phyloP scores from a whole-genome alignment of 1,140 invertebrate species.

The Teleopsis dalmanni region DNA sequence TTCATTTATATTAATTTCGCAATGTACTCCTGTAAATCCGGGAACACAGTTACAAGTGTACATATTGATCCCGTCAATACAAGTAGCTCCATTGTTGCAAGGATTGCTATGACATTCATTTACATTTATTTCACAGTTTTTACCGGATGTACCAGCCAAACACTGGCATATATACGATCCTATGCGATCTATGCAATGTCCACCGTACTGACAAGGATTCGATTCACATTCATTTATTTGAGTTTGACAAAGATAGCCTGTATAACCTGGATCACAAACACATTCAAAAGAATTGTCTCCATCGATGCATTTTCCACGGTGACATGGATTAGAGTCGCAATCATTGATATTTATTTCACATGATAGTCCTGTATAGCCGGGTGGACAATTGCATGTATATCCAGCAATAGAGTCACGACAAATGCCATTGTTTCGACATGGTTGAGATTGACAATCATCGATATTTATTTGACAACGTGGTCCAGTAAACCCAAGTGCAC shows the following conservation, averaged over 20 bases:
- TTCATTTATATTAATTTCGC: slow-evolving; percentile 90
- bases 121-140: slow-evolving; percentile 88
- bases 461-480: slow-evolving; percentile 81
- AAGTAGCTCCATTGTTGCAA: slow-evolving; percentile 81
- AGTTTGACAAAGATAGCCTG: slow-evolving; percentile 79
- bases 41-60: slow-evolving; percentile 79
- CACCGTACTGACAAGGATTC: slow-evolving; percentile 82
- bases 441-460: slow-evolving; percentile 79
- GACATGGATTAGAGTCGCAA: slow-evolving; percentile 77
- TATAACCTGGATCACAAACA: slow-evolving; percentile 79
- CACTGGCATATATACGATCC: slow-evolving; percentile 86
- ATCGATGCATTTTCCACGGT: slow-evolving; percentile 81
- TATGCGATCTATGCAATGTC: slow-evolving; percentile 75
- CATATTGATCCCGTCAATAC: slow-evolving; percentile 81
- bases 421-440: slow-evolving; percentile 76
- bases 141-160: slow-evolving; percentile 75
- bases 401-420: slow-evolving; percentile 81
- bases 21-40: slow-evolving; percentile 81
- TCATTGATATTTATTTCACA: slow-evolving; percentile 91
- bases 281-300: slow-evolving; percentile 86
- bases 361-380: slow-evolving; percentile 77
- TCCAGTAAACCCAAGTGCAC: slow-evolving; percentile 78
- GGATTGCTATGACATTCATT: slow-evolving; percentile 94
- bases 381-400: slow-evolving; percentile 75
- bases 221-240: slow-evolving; percentile 92